phyloP scores from a whole-genome alignment of 2,888 invertebrate genomes.

The Gymnocheta viridis region DNA sequence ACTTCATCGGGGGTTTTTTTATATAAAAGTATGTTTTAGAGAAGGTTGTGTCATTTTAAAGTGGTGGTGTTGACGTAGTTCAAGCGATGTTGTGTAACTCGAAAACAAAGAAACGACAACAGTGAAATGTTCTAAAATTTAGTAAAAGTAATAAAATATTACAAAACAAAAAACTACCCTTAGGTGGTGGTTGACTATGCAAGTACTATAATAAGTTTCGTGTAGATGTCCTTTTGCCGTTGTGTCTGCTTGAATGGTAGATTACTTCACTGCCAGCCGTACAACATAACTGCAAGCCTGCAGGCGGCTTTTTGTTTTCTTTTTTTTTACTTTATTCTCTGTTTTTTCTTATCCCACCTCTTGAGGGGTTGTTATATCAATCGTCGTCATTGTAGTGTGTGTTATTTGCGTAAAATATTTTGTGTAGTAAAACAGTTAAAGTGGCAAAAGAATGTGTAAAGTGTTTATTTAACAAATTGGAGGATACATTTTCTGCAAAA shows the following conservation, averaged over 20 bases:
- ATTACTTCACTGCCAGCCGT: constrained; percentile 31
- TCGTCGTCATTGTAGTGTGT: neutral
- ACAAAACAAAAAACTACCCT: constrained; percentile 52
- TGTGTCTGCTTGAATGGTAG: constrained; percentile 27
- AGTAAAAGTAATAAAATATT: constrained; percentile 27
- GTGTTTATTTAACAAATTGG: constrained; percentile 24
- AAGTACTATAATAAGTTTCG: neutral
- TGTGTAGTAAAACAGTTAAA: constrained; percentile 31
- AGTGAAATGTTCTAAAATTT: constrained; percentile 22
- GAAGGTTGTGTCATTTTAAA: constrained; percentile 42
- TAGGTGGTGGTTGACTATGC: constrained; percentile 58
- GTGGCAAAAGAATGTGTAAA: constrained; percentile 11
- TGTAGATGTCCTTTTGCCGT: neutral
- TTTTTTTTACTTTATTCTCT: neutral
- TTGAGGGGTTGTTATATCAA: constrained; percentile 47
- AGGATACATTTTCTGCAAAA: neutral
- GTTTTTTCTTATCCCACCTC: neutral
- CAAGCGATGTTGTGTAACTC: constrained; percentile 58
- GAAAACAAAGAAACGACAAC: constrained; percentile 42
- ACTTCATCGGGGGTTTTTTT: constrained; percentile 16
- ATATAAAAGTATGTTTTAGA: constrained; percentile 1
- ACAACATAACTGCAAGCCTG: constrained; percentile 4
- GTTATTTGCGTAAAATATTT: constrained; percentile 56
- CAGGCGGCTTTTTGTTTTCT: neutral
- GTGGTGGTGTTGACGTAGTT: constrained; percentile 67